These are phyloP conservation scores for Dynastes hyllus DNA, from an alignment of 2,888 invertebrate species.

Conservation along the genomic window DNA sequence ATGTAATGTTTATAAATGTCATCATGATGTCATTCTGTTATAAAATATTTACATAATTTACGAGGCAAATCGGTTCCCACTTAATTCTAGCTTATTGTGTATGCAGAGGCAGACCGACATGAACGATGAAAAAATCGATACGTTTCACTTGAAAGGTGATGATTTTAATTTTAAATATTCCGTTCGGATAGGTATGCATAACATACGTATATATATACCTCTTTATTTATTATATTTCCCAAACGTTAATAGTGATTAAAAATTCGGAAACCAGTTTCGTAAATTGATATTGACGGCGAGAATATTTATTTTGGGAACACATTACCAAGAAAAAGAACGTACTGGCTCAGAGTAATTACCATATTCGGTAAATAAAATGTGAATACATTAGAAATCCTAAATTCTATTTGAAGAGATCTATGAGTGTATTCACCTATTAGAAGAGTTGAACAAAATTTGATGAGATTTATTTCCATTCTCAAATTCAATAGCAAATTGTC, in stretches of 20 bases:
- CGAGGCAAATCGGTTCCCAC: not conserved
- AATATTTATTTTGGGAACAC: not conserved
- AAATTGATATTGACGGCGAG: conserved; percentile 6
- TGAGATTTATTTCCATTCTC: no score
- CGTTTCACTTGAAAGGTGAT: conserved; percentile 7
- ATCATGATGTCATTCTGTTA: conserved; percentile 26
- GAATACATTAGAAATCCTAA: not conserved
- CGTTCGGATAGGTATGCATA: not conserved
- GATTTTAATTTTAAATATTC: conserved; percentile 25
- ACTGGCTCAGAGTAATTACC: not conserved
- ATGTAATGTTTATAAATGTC: conserved; percentile 40
- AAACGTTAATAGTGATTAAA: conserved; percentile 26
- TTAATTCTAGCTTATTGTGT: not conserved
- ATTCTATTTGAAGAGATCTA: not conserved
- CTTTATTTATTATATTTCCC: conserved; percentile 8
- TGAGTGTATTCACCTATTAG: conserved; percentile 7
- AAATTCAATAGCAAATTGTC: no score
- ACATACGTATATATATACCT: not conserved
- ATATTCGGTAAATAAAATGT: not conserved
- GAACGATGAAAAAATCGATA: conserved; percentile 12
- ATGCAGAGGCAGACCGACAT: not conserved
- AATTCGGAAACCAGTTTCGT: not conserved
- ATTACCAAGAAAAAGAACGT: not conserved
- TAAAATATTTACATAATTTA: conserved; percentile 43
- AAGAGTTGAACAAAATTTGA: not conserved